phyloP scores from a whole-genome alignment of 2,888 invertebrate genomes.

The Vandiemenella viatica region DNA sequence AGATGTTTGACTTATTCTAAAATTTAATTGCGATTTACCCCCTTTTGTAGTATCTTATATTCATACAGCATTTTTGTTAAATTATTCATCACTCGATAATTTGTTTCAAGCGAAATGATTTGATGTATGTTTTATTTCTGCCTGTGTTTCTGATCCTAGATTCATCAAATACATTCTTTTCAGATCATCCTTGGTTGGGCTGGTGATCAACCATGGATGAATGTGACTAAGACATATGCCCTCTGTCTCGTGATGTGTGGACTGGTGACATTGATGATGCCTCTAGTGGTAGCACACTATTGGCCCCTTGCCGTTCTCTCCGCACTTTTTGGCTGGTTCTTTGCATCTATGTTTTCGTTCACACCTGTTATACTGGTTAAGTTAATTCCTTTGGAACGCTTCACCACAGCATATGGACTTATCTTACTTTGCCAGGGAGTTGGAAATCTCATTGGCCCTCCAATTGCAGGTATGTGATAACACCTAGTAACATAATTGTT shows the following conservation, averaged over 20 bases:
- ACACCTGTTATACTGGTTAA: conserved; percentile 81
- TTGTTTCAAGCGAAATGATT: too few species aligned
- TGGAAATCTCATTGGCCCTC: conserved; percentile 83
- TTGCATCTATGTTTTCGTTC: conserved; percentile 82
- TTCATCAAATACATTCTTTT: too few species aligned
- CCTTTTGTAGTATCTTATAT: too few species aligned
- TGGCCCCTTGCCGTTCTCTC: conserved; percentile 34
- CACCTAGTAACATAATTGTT: neutral
- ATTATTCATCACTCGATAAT: too few species aligned
- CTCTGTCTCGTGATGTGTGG: conserved; percentile 57
- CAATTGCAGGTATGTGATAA: conserved; percentile 68
- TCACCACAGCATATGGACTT: conserved; percentile 84
- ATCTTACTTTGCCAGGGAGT: conserved; percentile 80
- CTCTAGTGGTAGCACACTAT: conserved; percentile 35
- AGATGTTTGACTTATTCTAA: too few species aligned
- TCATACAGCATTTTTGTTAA: too few species aligned
- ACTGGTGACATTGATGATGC: conserved; percentile 43
- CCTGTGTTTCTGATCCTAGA: too few species aligned
- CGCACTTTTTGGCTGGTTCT: conserved; percentile 71
- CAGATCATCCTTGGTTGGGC: conserved; percentile 73
- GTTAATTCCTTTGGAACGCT: conserved; percentile 75
- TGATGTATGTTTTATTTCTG: too few species aligned
- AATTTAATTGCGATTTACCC: too few species aligned
- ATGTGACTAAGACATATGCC: conserved; percentile 69
- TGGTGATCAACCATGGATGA: conserved; percentile 72